Percentiles rank a stretch among this genome's conserved stretches.
Conservation (phyloP, 2,888 invertebrate genomes). For the Drosophila lacicola region DNA sequence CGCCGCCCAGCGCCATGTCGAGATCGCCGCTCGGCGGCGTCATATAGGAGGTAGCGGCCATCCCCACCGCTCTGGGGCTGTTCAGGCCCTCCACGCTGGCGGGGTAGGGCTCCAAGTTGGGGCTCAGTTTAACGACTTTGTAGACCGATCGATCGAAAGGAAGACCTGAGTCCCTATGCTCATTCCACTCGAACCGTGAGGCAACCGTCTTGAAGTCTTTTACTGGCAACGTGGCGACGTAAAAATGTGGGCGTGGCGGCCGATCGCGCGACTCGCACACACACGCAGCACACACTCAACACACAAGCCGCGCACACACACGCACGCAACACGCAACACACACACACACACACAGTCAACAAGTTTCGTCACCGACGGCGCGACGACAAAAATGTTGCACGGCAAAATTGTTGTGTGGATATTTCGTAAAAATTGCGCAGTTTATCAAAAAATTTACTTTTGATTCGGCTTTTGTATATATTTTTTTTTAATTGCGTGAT, state of each 20-base stretch:
- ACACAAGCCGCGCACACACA: slow-evolving; percentile 8
- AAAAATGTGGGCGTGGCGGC: slow-evolving; percentile 55
- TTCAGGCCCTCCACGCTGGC: slow-evolving; percentile 86
- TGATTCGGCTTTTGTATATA: not conserved
- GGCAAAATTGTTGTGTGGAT: slow-evolving; percentile 4
- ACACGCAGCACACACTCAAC: slow-evolving; percentile 27
- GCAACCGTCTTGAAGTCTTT: slow-evolving; percentile 85
- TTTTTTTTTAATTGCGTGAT: too few species aligned
- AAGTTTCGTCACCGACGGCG: slow-evolving; percentile 64
- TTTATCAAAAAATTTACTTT: slow-evolving; percentile 26
- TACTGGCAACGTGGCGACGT: slow-evolving; percentile 76
- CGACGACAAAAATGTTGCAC: slow-evolving; percentile 26
- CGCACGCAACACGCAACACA: slow-evolving; percentile 17
- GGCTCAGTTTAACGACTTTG: slow-evolving; percentile 86
- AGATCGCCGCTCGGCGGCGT: slow-evolving; percentile 93
- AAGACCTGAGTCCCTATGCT: slow-evolving; percentile 85
- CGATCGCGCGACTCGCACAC: slow-evolving; percentile 36
- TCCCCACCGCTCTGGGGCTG: slow-evolving; percentile 91
- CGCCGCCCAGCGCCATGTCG: slow-evolving; percentile 88
- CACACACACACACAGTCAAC: slow-evolving; percentile 39
- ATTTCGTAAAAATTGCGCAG: slow-evolving; percentile 23
- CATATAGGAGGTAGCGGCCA: slow-evolving; percentile 98
- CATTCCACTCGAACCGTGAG: slow-evolving; percentile 85
- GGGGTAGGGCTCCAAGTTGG: slow-evolving; percentile 86
- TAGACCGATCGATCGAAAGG: slow-evolving; percentile 85